These are phyloP conservation scores for Empis stercorea DNA, from an alignment of 2,888 invertebrate species.

Conservation along the genomic window DNA sequence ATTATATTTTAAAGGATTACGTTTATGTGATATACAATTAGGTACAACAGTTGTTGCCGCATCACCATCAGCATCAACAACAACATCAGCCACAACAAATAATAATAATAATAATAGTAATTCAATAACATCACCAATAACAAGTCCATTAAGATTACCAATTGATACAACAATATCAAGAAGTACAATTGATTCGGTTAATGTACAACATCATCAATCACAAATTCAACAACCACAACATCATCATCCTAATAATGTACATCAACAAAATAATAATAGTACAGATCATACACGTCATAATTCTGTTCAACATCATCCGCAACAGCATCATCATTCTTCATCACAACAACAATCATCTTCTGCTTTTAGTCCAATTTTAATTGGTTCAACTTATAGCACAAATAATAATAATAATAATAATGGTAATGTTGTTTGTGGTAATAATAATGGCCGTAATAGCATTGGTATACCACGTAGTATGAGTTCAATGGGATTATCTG, in stretches of 20 bases:
- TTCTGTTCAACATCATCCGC: constrained; percentile 3
- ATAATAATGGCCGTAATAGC: background rate
- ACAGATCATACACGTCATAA: constrained; percentile 5
- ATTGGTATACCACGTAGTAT: constrained; percentile 3
- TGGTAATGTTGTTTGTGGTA: too few species aligned
- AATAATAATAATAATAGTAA: constrained; percentile 7
- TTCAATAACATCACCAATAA: constrained; percentile 15
- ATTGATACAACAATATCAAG: constrained; percentile 20
- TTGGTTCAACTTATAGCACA: constrained; percentile 1
- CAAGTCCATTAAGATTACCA: constrained; percentile 19
- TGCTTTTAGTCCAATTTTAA: constrained; percentile 1
- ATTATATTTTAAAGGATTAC: constrained; percentile 17
- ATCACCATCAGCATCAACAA: constrained; percentile 13
- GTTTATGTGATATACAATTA: constrained; percentile 16
- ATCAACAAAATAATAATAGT: constrained; percentile 8
- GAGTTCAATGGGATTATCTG: constrained; percentile 13
- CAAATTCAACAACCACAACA: constrained; percentile 7
- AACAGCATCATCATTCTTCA: background rate
- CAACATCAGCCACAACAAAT: constrained; percentile 7
- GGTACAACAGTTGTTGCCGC: constrained; percentile 12
- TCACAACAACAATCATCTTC: background rate
- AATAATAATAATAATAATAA: constrained; percentile 4
- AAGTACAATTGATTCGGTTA: constrained; percentile 18
- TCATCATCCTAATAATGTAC: constrained; percentile 10
- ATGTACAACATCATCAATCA: constrained; percentile 9